Base-by-base conservation (phyloP, 1,140 invertebrate species). In the Caenorhabditis elegans region DNA sequence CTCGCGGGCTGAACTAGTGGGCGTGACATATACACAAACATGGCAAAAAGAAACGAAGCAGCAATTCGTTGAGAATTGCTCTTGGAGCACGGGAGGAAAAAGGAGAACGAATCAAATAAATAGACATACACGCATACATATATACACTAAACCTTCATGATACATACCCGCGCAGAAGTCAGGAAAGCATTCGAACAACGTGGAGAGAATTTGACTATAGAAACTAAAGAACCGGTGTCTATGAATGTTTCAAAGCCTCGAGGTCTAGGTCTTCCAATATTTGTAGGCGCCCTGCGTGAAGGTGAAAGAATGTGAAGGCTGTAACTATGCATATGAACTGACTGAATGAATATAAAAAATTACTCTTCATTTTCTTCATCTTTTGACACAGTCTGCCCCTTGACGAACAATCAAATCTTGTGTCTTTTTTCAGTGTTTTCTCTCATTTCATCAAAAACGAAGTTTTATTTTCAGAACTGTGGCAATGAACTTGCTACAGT, bases 401-500 rank as follows among this genome's bases (percentile, higher is more conserved):
- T 34, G 31, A 34, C 11, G 53, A 60, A 60, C 53, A 60, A 60
- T 60, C 15, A 3, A 60, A 60, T 15, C 28, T 26, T 26, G 39
- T 43, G 39, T 15, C 53, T 34, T 60, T 70, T 1, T 8, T 43
- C 26, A 39, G 4, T 1, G 19, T 39, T 0, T 15, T 22, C 10
- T 17, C 5, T 43, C 15, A 8, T 43, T 43, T 43, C 5, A 43
- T 5, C 39, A 43, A 15, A 43, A 8, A 43, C 5, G 5, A 43
- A 8, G 15, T 43, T 19, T 17, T 70, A 70, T 70, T 70, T 70
- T 39, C 60, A 70, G 60, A 70, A 70, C 60, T 43, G 60, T 70
- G 34, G 60, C 60, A 39, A 70, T 70, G 60, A 70, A 70, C 60
- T 70, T 70, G 34, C 34, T 70, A 70, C 60, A 70, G 34, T 70